Base-by-base conservation (phyloP, 2,888 invertebrate species). In the Volucella zonaria region DNA sequence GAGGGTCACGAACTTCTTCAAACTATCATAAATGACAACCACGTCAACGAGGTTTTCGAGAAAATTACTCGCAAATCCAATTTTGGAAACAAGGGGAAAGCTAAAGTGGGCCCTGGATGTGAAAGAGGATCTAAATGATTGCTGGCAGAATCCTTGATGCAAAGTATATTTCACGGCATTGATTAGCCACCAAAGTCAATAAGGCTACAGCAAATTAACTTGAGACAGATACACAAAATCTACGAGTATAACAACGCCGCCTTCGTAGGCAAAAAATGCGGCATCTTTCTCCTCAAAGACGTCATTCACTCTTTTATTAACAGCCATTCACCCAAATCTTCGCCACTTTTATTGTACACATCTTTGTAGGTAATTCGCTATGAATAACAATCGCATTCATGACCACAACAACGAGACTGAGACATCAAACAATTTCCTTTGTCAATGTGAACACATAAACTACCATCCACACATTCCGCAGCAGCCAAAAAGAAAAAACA, bases 181-280 rank as follows among this genome's bases (percentile, higher is more conserved):
- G 6, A 31, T 31, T 31, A 6, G 6, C 0, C 4, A 31, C 31
- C 6, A 6, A 31, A 31, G 6, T 31, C 31, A 6, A 31, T 31
- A 31, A 31, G 31, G 31, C 1, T 31, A 6, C 6, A 31, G 0
- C 31, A 3, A 3, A 23, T 23, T 23, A 23, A 23, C 23, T 23
- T 9, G 6, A 58, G 11, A 42, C 42, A 40, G 42, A 9, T 42
- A 42, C 42, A 9, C 58, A 15, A 52, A n/a, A 58, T 38, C 1
- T n/a, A n/a, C n/a, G n/a, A n/a, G n/a, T n/a, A 23, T 18, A 12
- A 40, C 40, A 43, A 68, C 38, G 56, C 38, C 23, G 11, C 18
- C 52, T n/a, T 74, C 49, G 64, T 56, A 54, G 56, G 47, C 6
- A 59, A 15, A 70, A 59, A 70, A 12, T 58, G 64, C 45, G 40